Evolutionary conservation across 2,888 invertebrate genomes (phyloP).

Genomic region (Atrina japonica): DNA sequence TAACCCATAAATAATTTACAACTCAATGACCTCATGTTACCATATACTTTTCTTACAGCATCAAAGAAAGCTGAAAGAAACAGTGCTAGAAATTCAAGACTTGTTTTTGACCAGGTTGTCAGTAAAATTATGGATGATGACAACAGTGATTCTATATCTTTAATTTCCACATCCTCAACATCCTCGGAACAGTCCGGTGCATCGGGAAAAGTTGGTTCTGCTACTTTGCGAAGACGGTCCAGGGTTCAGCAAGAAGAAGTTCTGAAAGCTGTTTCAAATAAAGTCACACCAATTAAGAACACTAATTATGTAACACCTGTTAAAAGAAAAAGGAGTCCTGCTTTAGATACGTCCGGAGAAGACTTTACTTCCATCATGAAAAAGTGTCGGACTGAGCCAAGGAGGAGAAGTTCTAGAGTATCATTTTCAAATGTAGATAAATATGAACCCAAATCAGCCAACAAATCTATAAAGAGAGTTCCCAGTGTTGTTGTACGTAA

Average conservation of each 20-base stretch:
- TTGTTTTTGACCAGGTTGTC: slow-evolving; percentile 52
- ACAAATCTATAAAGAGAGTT: slow-evolving; percentile 36
- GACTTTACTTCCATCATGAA: slow-evolving; percentile 32
- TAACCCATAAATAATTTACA: no score
- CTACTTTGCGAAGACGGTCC: neutral
- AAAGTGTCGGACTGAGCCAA: slow-evolving; percentile 58
- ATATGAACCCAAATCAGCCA: slow-evolving; percentile 22
- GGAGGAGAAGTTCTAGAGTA: slow-evolving; percentile 40
- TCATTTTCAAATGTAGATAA: slow-evolving; percentile 23
- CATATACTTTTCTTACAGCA: no score
- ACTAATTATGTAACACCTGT: slow-evolving; percentile 17
- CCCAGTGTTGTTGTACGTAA: slow-evolving; percentile 53
- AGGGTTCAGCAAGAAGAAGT: slow-evolving; percentile 19
- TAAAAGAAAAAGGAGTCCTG: neutral
- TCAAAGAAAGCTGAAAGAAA: no score
- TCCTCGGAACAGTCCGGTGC: slow-evolving; percentile 41
- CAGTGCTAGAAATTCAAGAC: no score
- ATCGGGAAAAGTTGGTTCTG: slow-evolving; percentile 20
- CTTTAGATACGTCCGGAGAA: slow-evolving; percentile 14
- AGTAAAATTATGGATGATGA: slow-evolving; percentile 57
- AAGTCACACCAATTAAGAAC: slow-evolving; percentile 15
- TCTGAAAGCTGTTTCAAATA: neutral
- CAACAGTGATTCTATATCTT: slow-evolving; percentile 35
- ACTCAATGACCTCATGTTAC: no score
- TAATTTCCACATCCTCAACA: slow-evolving; percentile 46